Base-by-base conservation (phyloP, 2,113 vertebrate genomes). In the Cyanoramphus novaezelandiae region DNA sequence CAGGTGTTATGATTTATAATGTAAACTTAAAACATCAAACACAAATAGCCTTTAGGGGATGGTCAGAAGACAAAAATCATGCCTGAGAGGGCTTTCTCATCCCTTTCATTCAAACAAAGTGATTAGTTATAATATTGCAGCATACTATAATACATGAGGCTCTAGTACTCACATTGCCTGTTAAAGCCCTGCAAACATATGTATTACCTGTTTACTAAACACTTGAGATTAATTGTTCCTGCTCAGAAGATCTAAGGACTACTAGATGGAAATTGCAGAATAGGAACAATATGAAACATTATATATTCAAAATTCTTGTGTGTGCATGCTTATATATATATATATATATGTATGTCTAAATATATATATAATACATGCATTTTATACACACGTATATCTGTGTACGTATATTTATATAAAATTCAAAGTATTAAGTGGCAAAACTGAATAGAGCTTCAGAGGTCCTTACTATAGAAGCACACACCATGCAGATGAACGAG, bases 21-120 rank as follows among this genome's bases (percentile, higher is more conserved):
- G 53, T 92, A 96, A 98, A 97, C 76, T 96, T 92, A 93, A 91
- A 95, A 95, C 39, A 92, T 88, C 80, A 97, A 95, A 94, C 33
- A 60, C 12, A 57, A 88, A 95, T 28, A 82, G 82, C 75, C 76
- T 92, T 64, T 71, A 60, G 82, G 74, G 59, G 80, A 86, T 68
- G 71, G 72, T 94, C 93, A 88, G 65, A 96, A 95, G 94, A 93
- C 84, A 90, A 97, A 91, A 85, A 93, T 69, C 78, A 83, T 37
- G 64, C 71, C 81, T n/a, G 2, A 62, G 60, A 65, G 88, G 21
- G 47, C 87, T 50, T 81, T 83, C 49, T 78, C 60, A 78, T 92
- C 76, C 77, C 18, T 84, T 97, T 87, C 50, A 86, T 90, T 86
- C 68, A 0, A 1, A 87, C 13, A 64, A 90, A 96, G 95, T 60